Conservation (phyloP, 2,888 invertebrate genomes). For the Corbicula japonica region DNA sequence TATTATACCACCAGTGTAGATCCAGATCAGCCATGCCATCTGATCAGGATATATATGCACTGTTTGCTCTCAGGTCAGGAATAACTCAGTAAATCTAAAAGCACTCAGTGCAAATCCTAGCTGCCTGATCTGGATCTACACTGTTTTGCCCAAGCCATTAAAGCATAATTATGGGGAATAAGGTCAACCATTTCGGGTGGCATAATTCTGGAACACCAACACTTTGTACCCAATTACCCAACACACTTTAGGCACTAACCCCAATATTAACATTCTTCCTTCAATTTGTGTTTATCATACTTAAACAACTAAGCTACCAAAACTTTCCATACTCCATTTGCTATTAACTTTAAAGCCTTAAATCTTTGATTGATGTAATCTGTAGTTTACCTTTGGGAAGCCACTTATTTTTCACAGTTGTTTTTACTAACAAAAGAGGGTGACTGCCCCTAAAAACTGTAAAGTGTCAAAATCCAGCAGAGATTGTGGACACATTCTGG, state of each 20-base stretch:
- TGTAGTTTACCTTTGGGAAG: neutral
- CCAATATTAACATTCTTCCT: slow-evolving; percentile 19
- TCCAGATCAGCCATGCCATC: too few species aligned
- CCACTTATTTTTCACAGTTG: slow-evolving; percentile 21
- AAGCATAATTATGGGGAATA: too few species aligned
- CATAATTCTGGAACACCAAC: neutral
- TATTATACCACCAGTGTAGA: too few species aligned
- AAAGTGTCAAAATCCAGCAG: neutral
- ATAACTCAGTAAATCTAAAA: too few species aligned
- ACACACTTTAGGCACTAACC: neutral
- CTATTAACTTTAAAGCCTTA: slow-evolving; percentile 11
- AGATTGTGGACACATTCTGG: neutral
- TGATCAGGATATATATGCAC: too few species aligned
- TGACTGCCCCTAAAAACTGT: too few species aligned
- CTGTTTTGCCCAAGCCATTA: too few species aligned
- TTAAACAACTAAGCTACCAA: slow-evolving; percentile 6
- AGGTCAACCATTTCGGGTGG: too few species aligned
- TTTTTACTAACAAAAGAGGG: slow-evolving; percentile 13
- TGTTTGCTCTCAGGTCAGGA: too few species aligned
- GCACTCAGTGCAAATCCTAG: too few species aligned
- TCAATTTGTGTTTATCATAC: slow-evolving; percentile 20
- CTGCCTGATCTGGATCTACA: too few species aligned
- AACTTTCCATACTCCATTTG: neutral
- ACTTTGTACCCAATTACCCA: neutral
- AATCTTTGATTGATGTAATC: slow-evolving; percentile 12